A percentile compares a stretch with the other conserved stretches of the same genome.
phyloP scores from a whole-genome alignment of 2,888 invertebrate species.

The Cantharis rufa region DNA sequence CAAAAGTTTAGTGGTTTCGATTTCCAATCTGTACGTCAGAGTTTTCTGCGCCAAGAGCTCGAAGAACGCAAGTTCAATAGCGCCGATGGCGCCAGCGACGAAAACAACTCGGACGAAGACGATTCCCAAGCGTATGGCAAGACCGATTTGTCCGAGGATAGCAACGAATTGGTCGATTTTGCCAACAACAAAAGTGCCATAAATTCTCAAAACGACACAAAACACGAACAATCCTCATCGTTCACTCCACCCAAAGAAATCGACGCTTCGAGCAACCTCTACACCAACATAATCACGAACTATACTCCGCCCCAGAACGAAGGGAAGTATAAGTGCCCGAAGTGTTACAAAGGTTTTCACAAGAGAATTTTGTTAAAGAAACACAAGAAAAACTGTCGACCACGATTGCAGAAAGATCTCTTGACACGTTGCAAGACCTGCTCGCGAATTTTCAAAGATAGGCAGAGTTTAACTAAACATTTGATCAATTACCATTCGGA shows the following conservation, averaged over 20 bases:
- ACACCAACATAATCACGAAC: slow-evolving; percentile 55
- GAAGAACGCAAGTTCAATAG: slow-evolving; percentile 34
- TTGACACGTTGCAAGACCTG: slow-evolving; percentile 62
- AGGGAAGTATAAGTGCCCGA: slow-evolving; percentile 59
- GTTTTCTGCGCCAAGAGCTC: slow-evolving; percentile 49
- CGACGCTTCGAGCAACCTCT: slow-evolving; percentile 51
- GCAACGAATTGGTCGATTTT: neutral
- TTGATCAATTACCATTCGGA: slow-evolving; percentile 61
- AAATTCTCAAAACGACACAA: neutral
- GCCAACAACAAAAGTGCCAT: neutral
- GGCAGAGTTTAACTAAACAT: slow-evolving; percentile 60
- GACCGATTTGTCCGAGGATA: neutral
- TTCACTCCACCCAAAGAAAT: slow-evolving; percentile 49
- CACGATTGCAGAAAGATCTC: slow-evolving; percentile 58
- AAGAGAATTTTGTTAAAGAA: slow-evolving; percentile 61
- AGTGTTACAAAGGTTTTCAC: slow-evolving; percentile 62
- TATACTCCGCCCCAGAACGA: slow-evolving; percentile 56
- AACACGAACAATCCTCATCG: slow-evolving; percentile 1
- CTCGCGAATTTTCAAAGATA: slow-evolving; percentile 61
- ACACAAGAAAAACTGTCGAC: slow-evolving; percentile 62
- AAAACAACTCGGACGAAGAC: slow-evolving; percentile 19
- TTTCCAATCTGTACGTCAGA: slow-evolving; percentile 49
- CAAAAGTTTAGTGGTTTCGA: slow-evolving; percentile 52
- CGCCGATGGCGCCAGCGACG: slow-evolving; percentile 6
- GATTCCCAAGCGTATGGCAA: slow-evolving; percentile 2